Evolutionary conservation across 2,888 invertebrate species (phyloP), one percentile per base, ranked within the genome.

Genomic region (Globia sparganii): DNA sequence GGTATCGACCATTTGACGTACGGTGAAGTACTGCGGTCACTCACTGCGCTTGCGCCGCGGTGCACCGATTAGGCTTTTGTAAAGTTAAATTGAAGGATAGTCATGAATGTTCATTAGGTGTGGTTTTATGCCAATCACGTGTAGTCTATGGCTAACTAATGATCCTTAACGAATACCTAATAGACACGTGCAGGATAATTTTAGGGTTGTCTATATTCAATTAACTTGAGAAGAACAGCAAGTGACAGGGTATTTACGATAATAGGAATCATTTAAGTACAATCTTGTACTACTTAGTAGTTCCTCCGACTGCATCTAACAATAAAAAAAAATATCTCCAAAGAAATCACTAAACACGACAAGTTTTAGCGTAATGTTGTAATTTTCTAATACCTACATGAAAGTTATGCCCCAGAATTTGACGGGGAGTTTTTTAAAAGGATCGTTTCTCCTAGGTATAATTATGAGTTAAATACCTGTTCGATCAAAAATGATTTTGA

Each of bases 101-200:
- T 68, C 58, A 65, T 68, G 64, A 84, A 80, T 79, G 79, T 83
- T 62, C 66, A 78, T 78, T 78, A 67, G 61, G 21, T 46, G 56
- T 21, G 34, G 53, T 67, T 49, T 34, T 49, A 83, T 70, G 34
- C 66, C 56, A 28, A 71, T 31, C 49, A 62, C 66, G 56, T 66
- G 56, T 79, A 40, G 43, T 49, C 61, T 79, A 71, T 62, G 40
- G 34, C 37, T 34, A 58, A 34, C 59, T 70, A 78, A 70, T 78
- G 53, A 78, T 67, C 59, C 58, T 76, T n/a, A 80, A 65, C 53
- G 83, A 83, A 78, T 83, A 15, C n/a, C 2, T 28, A 77, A 77
- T 78, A 64, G 25, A 37, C 83, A 80, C 70, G 70, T 49, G 66
- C 66, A 66, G 40, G 43, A 21, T 67, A 66, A 61, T 70, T 80